Conservation (phyloP, 2,888 invertebrate species). For the Drosophila flavopinicola region DNA sequence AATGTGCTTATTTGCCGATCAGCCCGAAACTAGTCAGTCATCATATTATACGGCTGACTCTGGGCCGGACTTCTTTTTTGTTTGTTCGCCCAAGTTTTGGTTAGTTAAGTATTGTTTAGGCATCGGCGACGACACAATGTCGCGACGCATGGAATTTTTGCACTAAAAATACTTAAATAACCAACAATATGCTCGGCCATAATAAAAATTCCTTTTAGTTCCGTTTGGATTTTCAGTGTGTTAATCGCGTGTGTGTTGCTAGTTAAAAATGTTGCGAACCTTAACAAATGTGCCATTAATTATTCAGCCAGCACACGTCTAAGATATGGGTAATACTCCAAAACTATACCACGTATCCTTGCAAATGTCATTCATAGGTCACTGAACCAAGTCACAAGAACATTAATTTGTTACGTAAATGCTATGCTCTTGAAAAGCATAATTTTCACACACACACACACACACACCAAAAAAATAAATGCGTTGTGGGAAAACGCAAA, state of each 20-base stretch:
- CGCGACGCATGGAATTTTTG: slow-evolving; percentile 61
- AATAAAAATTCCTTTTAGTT: slow-evolving; percentile 50
- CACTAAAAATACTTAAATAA: slow-evolving; percentile 32
- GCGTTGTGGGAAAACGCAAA: slow-evolving; percentile 12
- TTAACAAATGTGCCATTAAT: slow-evolving; percentile 36
- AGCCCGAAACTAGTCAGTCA: slow-evolving; percentile 66
- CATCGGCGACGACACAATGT: slow-evolving; percentile 49
- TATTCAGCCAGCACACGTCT: not conserved
- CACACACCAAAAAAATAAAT: not conserved
- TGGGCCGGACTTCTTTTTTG: slow-evolving; percentile 36
- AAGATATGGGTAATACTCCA: not conserved
- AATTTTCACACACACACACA: slow-evolving; percentile 45
- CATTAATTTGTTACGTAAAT: slow-evolving; percentile 59
- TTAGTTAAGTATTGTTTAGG: slow-evolving; percentile 36
- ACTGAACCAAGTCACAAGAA: slow-evolving; percentile 33
- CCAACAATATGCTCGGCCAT: slow-evolving; percentile 10
- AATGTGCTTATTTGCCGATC: slow-evolving; percentile 55
- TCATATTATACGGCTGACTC: slow-evolving; percentile 27
- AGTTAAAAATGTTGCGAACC: slow-evolving; percentile 37
- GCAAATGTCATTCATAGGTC: slow-evolving; percentile 70
- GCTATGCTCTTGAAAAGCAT: slow-evolving; percentile 36
- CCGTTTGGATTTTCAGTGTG: slow-evolving; percentile 37
- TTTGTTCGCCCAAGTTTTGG: slow-evolving; percentile 11
- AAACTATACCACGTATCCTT: slow-evolving; percentile 37
- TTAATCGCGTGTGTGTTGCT: not conserved